A percentile compares a stretch with the other conserved stretches of the same genome.
phyloP scores from a whole-genome alignment of 2,888 invertebrate genomes.

The Candidula unifasciata region DNA sequence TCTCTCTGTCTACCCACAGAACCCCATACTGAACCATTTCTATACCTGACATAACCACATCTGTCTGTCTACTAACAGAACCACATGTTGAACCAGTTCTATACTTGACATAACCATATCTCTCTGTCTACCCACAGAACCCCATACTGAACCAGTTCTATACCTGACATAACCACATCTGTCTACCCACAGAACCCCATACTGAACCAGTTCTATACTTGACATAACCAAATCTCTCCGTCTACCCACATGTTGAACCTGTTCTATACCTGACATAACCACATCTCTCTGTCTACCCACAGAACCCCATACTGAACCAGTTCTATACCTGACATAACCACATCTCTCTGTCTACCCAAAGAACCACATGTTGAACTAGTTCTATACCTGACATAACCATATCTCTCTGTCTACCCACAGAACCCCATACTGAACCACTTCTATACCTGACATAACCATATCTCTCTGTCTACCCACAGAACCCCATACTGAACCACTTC shows the following conservation, averaged over 20 bases:
- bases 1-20: conserved; percentile 61
- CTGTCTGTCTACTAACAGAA: conserved; percentile 63
- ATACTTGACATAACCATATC: no score
- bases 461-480: conserved; percentile 61
- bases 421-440: conserved; percentile 74
- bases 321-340: no score
- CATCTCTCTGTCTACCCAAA: conserved; percentile 56
- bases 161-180: conserved; percentile 30
- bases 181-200: conserved; percentile 71
- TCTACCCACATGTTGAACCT: conserved; percentile 67
- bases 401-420: conserved; percentile 60
- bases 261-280: no score
- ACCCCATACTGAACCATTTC: conserved; percentile 73
- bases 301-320: conserved; percentile 74
- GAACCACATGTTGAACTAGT: conserved; percentile 74
- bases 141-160: conserved; percentile 73
- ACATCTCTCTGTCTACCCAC: conserved; percentile 50
- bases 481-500: conserved; percentile 73
- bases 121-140: conserved; percentile 64
- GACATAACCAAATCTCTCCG: neutral
- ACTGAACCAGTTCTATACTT: conserved; percentile 70
- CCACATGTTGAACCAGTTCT: conserved; percentile 73
- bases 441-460: no score
- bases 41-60: no score
- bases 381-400: no score